Evolutionary conservation across 2,797 vertebrate species (phyloP), one percentile per base, ranked within the genome.

Genomic region (Thaleichthys pacificus): DNA sequence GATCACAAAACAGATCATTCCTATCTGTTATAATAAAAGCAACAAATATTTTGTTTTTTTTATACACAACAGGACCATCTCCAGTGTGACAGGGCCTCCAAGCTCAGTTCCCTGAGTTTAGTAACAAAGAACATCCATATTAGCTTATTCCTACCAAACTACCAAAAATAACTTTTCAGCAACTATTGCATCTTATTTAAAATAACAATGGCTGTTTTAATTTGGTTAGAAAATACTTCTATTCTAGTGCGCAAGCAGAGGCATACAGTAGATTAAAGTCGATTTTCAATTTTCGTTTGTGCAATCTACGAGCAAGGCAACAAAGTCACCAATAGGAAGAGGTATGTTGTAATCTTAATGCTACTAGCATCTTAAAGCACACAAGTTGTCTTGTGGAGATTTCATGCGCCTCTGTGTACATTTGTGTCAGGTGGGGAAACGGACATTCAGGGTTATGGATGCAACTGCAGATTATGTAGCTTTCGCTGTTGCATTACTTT

Each of bases 31-130:
- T 78, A 86, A 84, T 84, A 83, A 78, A 85, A 86, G 82, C 85
- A 87, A 86, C 64, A 84, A 72, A 8, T 35, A 7, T 35, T 7
- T 32, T 35, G 77, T 84, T 72, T 8, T 75, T 84, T 83, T 73
- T 82, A 73, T 84, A 83, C 86, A 64, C 69, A 86, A 83, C 86
- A 84, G 65, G 78, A 85, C 72, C 70, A 84, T 78, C 68, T 74
- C 82, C 80, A 80, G 78, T 70, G 72, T 77, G 69, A 73, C 79
- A 77, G 84, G 85, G 84, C 85, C 84, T 85, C 79, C 83, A 90
- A 86, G 82, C 89, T 93, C 91, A 90, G 89, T 86, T 94, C 92
- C 93, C 93, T 94, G 93, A 94, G 93, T 93, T 47, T 91, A 91
- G 91, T 93, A 91, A 89, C 87, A 91, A 90, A 87, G 79, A 83